Evolutionary conservation across 2,113 vertebrate genomes (phyloP).

Genomic region (Catharus fuscescens): DNA sequence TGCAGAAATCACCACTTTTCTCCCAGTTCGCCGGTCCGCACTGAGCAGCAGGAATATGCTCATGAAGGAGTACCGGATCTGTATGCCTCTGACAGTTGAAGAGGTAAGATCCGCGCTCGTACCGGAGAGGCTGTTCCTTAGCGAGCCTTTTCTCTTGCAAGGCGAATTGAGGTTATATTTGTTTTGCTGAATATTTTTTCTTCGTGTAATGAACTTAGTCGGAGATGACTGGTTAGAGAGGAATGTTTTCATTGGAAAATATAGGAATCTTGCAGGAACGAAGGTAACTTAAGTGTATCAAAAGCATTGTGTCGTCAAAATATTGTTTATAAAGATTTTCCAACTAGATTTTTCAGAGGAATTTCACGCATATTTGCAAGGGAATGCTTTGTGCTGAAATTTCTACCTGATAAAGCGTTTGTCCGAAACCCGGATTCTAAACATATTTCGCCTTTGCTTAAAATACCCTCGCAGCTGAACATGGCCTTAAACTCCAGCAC

Average conservation of each 20-base stretch:
- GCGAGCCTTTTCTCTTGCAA: background rate
- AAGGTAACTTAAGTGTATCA: background rate
- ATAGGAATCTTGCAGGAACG: background rate
- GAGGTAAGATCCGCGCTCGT: slow-evolving; percentile 83
- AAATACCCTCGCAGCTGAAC: background rate
- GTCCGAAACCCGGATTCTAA: background rate
- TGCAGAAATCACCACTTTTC: slow-evolving; percentile 43
- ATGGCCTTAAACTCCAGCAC: background rate
- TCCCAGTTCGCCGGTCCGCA: slow-evolving; percentile 42
- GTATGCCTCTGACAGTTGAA: slow-evolving; percentile 95
- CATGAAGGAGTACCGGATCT: slow-evolving; percentile 98
- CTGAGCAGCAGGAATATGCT: slow-evolving; percentile 84
- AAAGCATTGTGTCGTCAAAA: background rate
- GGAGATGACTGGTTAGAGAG: background rate
- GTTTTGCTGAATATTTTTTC: slow-evolving; percentile 16
- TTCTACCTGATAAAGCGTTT: background rate
- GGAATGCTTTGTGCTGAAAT: background rate
- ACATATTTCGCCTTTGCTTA: slow-evolving; percentile 1
- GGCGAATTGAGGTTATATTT: slow-evolving; percentile 9
- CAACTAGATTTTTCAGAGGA: background rate
- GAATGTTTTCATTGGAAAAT: slow-evolving; percentile 36
- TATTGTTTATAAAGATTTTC: background rate
- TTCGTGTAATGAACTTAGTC: background rate
- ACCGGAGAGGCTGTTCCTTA: background rate
- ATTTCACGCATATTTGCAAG: background rate